phyloP scores from a whole-genome alignment of 2,888 invertebrate genomes.

The Trisateles emortualis region DNA sequence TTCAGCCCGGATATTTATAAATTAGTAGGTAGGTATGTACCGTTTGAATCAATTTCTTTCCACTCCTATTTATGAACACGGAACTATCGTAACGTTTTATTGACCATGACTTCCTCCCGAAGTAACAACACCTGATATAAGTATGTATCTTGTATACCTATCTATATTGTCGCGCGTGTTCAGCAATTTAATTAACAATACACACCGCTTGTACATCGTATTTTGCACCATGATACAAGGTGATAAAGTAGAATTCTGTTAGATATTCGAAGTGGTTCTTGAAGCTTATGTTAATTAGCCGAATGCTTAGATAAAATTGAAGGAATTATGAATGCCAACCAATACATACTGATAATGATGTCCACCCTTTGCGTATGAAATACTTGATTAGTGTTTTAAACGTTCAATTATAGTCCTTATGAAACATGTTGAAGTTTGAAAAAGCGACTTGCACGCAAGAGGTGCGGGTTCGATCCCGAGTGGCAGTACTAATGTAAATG shows the following conservation, averaged over 20 bases:
- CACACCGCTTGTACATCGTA: neutral
- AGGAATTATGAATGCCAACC: neutral
- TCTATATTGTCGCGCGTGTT: conserved; percentile 61
- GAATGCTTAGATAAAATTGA: neutral
- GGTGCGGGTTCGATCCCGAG: too few species aligned
- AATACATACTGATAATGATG: neutral
- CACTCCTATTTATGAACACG: conserved; percentile 32
- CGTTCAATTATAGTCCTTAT: too few species aligned
- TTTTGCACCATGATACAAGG: neutral
- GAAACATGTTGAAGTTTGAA: too few species aligned
- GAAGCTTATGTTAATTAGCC: neutral
- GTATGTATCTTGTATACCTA: conserved; percentile 5
- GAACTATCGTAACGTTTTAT: conserved; percentile 56
- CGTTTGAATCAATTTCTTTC: conserved; percentile 12
- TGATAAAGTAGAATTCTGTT: conserved; percentile 18
- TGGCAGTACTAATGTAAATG: too few species aligned
- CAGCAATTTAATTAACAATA: conserved; percentile 49
- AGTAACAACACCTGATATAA: neutral
- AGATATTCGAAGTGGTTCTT: neutral
- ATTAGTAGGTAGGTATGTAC: too few species aligned
- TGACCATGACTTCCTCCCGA: conserved; percentile 53
- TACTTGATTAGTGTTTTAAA: too few species aligned
- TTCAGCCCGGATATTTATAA: too few species aligned
- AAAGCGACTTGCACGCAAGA: too few species aligned
- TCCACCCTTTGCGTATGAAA: neutral